phyloP scores from a whole-genome alignment of 2,797 vertebrate species.

The Hydrocynus forskahlii region DNA sequence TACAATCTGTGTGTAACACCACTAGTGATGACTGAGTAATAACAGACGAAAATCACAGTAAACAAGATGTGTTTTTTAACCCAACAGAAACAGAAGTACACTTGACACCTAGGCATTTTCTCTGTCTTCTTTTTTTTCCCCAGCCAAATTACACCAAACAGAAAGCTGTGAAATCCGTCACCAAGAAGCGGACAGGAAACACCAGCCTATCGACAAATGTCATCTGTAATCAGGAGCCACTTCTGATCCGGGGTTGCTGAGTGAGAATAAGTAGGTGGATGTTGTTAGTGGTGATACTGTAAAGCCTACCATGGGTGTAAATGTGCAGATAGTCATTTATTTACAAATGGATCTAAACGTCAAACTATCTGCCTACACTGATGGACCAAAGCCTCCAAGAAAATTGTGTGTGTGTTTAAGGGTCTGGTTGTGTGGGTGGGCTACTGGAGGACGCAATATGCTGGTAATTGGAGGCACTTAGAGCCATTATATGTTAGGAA shows the following conservation, averaged over 20 bases:
- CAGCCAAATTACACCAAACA: slow-evolving; percentile 20
- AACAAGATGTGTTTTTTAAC: slow-evolving; percentile 43
- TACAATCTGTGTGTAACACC: slow-evolving; percentile 45
- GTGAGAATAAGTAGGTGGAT: slow-evolving; percentile 22
- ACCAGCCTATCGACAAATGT: slow-evolving; percentile 58
- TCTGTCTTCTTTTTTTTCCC: slow-evolving; percentile 2
- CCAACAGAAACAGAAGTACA: slow-evolving; percentile 24
- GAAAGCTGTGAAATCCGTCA: slow-evolving; percentile 43
- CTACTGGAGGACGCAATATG: slow-evolving; percentile 10
- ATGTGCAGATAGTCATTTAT: slow-evolving; percentile 25
- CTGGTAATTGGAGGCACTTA: slow-evolving; percentile 41
- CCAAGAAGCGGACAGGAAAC: background rate
- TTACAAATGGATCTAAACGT: slow-evolving; percentile 44
- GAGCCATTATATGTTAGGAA: slow-evolving; percentile 19
- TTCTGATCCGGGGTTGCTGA: slow-evolving; percentile 26
- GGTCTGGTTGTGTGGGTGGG: slow-evolving; percentile 43
- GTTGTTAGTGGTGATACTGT: background rate
- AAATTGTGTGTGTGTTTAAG: slow-evolving; percentile 43
- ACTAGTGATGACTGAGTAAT: slow-evolving; percentile 26
- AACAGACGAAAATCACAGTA: slow-evolving; percentile 31
- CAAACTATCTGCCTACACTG: slow-evolving; percentile 9
- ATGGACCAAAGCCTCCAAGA: background rate
- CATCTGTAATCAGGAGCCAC: slow-evolving; percentile 60
- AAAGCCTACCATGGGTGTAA: slow-evolving; percentile 17
- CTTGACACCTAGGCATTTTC: slow-evolving; percentile 9